Evolutionary conservation across 2,113 vertebrate genomes (phyloP).

Genomic region (Eulacestoma nigropectus): DNA sequence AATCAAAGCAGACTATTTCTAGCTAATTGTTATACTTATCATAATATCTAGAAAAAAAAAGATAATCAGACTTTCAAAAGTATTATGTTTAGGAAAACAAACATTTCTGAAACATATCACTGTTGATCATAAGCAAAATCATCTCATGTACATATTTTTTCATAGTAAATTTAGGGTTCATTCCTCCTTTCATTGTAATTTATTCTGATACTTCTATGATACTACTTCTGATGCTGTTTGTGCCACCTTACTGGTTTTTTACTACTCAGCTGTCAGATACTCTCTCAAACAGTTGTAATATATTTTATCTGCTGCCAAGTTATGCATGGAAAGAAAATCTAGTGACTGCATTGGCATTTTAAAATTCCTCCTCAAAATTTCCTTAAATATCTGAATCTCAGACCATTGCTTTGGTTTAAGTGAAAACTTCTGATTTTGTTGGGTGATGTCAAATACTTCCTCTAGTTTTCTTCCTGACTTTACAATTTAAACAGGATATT

Average conservation of each 20-base stretch:
- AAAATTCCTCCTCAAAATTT: background rate
- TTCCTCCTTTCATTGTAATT: background rate
- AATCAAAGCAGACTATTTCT: background rate
- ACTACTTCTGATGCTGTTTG: background rate
- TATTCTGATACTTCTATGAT: background rate
- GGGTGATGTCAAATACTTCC: background rate
- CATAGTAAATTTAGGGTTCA: background rate
- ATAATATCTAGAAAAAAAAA: background rate
- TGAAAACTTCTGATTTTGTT: background rate
- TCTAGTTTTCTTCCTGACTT: background rate
- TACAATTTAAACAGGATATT: background rate
- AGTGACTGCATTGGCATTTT: background rate
- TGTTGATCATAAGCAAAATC: background rate
- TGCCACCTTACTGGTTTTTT: background rate
- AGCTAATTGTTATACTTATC: background rate
- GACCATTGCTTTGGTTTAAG: background rate
- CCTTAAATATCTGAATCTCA: background rate
- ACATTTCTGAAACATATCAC: background rate
- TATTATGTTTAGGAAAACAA: background rate
- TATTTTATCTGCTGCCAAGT: background rate
- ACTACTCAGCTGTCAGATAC: background rate
- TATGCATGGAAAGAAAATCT: background rate
- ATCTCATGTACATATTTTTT: background rate
- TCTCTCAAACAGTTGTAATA: background rate
- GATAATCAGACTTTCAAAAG: background rate